Evolutionary conservation across 2,888 invertebrate genomes (phyloP).

Genomic region (Drosophila nr. fundita): DNA sequence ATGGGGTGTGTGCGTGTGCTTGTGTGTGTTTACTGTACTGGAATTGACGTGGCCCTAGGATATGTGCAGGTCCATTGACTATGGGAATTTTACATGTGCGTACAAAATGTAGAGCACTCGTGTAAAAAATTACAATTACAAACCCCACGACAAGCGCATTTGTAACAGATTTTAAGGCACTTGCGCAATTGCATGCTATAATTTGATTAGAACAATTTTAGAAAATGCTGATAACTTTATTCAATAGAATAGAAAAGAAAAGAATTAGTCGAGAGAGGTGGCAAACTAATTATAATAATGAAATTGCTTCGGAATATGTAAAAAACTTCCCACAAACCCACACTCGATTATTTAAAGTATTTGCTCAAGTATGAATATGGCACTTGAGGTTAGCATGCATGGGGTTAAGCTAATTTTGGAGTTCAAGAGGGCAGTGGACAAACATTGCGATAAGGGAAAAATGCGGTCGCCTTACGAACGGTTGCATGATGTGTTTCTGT

Average conservation of each 20-base stretch:
- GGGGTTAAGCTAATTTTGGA: no score
- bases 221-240: not conserved
- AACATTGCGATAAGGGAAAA: no score
- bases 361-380: no score
- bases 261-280: not conserved
- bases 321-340: no score
- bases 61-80: conserved; percentile 28
- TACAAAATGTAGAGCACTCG: conserved; percentile 1
- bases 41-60: conserved; percentile 50
- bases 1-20: conserved; percentile 12
- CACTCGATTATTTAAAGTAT: no score
- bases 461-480: no score
- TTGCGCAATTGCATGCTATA: not conserved
- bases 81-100: conserved; percentile 31
- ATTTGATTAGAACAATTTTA: not conserved
- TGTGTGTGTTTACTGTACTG: conserved; percentile 37
- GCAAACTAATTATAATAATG: not conserved
- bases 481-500: no score
- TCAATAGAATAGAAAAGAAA: not conserved
- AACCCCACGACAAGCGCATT: not conserved
- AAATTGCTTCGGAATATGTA: not conserved
- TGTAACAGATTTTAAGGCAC: not conserved
- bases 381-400: no score
- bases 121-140: conserved; percentile 7
- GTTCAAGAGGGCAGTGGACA: no score